Evolutionary conservation across 2,888 invertebrate species (phyloP).

Genomic region (Rotaria socialis): DNA sequence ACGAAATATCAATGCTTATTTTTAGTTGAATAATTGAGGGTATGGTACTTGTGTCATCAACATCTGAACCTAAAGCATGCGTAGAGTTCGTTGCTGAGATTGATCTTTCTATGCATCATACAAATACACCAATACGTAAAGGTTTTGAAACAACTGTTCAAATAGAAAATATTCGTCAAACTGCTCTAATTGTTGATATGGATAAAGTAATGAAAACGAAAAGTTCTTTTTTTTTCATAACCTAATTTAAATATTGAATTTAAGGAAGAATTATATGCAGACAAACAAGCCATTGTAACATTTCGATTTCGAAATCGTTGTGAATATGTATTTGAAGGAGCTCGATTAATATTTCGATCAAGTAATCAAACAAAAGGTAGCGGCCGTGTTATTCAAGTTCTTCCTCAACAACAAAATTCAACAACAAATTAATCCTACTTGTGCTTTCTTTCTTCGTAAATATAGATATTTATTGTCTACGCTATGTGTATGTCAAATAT

Average conservation of each 20-base stretch:
- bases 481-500: not conserved
- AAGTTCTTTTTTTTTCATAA: not conserved
- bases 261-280: not conserved
- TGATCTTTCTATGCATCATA: constrained; percentile 79
- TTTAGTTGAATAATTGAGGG: constrained; percentile 50
- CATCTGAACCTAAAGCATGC: constrained; percentile 52
- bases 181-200: constrained; percentile 70
- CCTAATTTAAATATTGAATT: not conserved
- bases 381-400: not conserved
- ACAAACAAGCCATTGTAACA: not conserved
- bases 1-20: not conserved
- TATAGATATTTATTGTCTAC: not conserved
- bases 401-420: not conserved
- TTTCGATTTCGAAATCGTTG: constrained; percentile 15
- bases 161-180: constrained; percentile 88
- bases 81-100: constrained; percentile 73
- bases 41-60: constrained; percentile 57
- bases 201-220: constrained; percentile 61
- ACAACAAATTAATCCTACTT: not conserved
- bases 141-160: constrained; percentile 77
- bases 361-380: constrained; percentile 33
- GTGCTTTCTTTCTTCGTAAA: not conserved
- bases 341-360: constrained; percentile 18
- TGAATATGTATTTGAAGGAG: constrained; percentile 22
- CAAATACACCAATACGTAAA: constrained; percentile 55